These are phyloP conservation scores for Apodemus agrarius DNA, from an alignment of 2,797 vertebrate genomes.

Conservation along the genomic window DNA sequence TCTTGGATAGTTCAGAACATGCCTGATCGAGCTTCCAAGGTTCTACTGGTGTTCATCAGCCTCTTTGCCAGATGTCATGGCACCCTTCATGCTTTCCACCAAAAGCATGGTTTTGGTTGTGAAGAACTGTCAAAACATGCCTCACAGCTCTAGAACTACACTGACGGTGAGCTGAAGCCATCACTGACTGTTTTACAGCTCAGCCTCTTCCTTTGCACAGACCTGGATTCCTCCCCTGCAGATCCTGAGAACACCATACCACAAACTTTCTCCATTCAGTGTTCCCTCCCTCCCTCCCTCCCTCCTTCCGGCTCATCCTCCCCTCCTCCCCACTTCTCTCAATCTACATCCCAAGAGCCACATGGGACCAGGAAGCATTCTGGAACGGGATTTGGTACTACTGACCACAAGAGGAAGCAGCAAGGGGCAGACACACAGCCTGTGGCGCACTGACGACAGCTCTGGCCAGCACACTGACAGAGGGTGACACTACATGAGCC, in stretches of 20 bases:
- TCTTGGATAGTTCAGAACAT: neutral
- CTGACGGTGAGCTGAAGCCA: neutral
- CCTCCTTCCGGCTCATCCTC: neutral
- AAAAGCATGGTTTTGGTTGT: neutral
- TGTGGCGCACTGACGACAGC: neutral
- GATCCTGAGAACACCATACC: neutral
- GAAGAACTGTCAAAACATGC: neutral
- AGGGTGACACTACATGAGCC: neutral
- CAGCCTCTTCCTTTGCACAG: neutral
- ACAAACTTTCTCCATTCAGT: neutral
- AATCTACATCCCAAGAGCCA: neutral
- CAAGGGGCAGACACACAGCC: too few species aligned
- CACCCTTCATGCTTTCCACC: neutral
- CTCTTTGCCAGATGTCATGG: neutral
- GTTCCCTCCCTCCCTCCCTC: neutral
- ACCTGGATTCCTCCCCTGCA: neutral
- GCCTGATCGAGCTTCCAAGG: neutral
- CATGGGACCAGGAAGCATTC: neutral
- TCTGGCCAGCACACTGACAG: neutral
- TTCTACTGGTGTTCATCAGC: neutral
- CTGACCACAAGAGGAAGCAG: neutral
- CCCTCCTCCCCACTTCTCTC: neutral
- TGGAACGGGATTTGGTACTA: neutral
- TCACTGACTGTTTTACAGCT: rapidly evolving
- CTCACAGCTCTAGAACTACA: neutral